Evolutionary conservation across 2,888 invertebrate genomes (phyloP).

Genomic region (Noctuana brunneofusca): DNA sequence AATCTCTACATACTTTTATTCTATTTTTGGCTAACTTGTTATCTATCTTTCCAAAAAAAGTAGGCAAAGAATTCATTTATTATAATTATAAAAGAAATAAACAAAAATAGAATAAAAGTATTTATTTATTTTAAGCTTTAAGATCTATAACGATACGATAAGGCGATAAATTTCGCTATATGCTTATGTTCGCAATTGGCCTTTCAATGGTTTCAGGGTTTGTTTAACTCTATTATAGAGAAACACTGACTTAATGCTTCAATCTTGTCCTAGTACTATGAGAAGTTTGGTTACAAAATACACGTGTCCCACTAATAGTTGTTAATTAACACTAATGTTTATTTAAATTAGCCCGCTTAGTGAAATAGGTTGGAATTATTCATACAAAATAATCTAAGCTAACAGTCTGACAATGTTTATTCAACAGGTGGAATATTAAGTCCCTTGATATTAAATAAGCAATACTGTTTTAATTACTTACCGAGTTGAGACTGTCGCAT

Average conservation of each 20-base stretch:
- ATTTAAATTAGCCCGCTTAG: slow-evolving; percentile 42
- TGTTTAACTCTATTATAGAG: too few species aligned
- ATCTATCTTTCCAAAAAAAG: too few species aligned
- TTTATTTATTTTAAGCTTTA: too few species aligned
- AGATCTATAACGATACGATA: too few species aligned
- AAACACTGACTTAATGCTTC: background rate
- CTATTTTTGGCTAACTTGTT: too few species aligned
- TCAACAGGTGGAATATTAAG: slow-evolving; percentile 30
- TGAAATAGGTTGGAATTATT: slow-evolving; percentile 25
- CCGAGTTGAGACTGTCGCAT: background rate
- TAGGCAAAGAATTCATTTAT: too few species aligned
- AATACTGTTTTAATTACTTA: slow-evolving; percentile 8
- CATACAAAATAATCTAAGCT: slow-evolving; percentile 26
- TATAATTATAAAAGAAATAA: too few species aligned
- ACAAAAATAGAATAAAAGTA: too few species aligned
- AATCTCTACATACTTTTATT: too few species aligned
- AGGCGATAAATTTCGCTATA: too few species aligned
- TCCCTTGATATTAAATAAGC: slow-evolving; percentile 23
- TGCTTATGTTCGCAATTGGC: too few species aligned
- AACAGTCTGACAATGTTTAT: slow-evolving; percentile 23
- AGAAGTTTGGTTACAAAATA: slow-evolving; percentile 49
- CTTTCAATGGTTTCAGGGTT: too few species aligned
- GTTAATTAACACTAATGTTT: slow-evolving; percentile 55
- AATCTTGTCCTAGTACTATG: slow-evolving; percentile 26
- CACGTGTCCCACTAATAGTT: slow-evolving; percentile 53